Conservation (phyloP, 2,797 vertebrate species). For the Lacerta viridis region DNA sequence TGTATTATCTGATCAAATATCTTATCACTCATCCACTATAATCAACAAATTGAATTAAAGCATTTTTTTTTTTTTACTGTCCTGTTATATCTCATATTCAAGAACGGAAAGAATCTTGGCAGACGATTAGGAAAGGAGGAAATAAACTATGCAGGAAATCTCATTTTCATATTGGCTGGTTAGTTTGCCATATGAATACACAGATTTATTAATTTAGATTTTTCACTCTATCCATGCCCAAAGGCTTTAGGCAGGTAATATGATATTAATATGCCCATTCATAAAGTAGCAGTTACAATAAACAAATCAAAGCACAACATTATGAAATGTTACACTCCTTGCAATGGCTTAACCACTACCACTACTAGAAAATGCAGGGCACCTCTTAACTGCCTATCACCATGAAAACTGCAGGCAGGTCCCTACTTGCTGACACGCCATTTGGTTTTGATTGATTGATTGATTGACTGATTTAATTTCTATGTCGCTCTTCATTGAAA, state of each 20-base stretch:
- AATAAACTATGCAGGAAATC: neutral
- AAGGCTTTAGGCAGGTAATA: neutral
- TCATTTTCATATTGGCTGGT: conserved; percentile 14
- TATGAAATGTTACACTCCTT: neutral
- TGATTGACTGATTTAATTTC: too few relatives aligned
- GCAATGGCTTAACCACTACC: neutral
- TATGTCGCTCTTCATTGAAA: too few relatives aligned
- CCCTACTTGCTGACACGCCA: neutral
- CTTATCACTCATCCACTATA: conserved; percentile 10
- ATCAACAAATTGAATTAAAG: conserved; percentile 15
- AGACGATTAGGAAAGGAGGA: neutral
- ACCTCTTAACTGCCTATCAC: neutral
- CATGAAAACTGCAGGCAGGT: neutral
- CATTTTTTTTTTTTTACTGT: neutral
- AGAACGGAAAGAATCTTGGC: neutral
- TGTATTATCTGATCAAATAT: neutral
- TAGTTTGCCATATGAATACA: neutral
- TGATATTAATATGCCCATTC: neutral
- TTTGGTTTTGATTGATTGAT: too few relatives aligned
- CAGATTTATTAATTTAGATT: neutral
- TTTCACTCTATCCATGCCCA: conserved; percentile 1
- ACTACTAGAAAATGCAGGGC: neutral
- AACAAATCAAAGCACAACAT: neutral
- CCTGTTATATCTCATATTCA: neutral
- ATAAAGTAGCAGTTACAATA: neutral